Evolutionary conservation across 2,113 vertebrate genomes (phyloP).

Genomic region (Sterrhoptilus dennistouni): DNA sequence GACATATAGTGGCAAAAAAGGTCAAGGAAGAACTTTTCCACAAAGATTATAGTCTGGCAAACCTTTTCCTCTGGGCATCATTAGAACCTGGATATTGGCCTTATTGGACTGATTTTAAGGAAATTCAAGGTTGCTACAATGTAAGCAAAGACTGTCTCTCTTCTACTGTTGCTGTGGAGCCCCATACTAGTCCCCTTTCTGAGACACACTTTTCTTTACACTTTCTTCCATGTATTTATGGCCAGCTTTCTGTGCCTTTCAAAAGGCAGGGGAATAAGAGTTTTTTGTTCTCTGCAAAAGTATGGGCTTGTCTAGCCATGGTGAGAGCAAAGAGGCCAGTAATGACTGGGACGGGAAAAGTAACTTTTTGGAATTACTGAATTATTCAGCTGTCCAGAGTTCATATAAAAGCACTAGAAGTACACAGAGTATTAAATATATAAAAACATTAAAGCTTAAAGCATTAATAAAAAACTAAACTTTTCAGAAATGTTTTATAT

Average conservation of each 20-base stretch:
- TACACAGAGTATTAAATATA: not conserved
- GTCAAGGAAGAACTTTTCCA: slow-evolving; percentile 67
- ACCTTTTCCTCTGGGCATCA: slow-evolving; percentile 38
- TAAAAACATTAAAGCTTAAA: not conserved
- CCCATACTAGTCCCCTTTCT: not conserved
- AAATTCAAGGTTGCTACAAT: not conserved
- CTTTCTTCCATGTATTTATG: not conserved
- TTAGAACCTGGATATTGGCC: slow-evolving; percentile 34
- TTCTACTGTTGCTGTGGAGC: not conserved
- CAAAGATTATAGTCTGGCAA: slow-evolving; percentile 50
- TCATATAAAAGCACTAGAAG: not conserved
- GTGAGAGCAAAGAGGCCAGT: not conserved
- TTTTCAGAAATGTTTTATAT: not conserved
- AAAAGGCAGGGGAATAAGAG: not conserved
- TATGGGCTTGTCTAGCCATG: not conserved
- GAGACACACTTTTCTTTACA: not conserved
- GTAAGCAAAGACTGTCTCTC: not conserved
- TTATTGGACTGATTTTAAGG: slow-evolving; percentile 39
- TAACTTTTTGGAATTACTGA: not conserved
- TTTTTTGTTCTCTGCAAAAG: not conserved
- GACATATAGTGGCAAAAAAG: slow-evolving; percentile 54
- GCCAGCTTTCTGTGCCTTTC: not conserved
- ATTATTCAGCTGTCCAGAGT: not conserved
- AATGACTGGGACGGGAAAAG: not conserved
- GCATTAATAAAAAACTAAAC: not conserved